Percentiles rank a stretch among this genome's conserved stretches.
Conservation (phyloP, 2,888 invertebrate genomes). For the Trilocha varians region DNA sequence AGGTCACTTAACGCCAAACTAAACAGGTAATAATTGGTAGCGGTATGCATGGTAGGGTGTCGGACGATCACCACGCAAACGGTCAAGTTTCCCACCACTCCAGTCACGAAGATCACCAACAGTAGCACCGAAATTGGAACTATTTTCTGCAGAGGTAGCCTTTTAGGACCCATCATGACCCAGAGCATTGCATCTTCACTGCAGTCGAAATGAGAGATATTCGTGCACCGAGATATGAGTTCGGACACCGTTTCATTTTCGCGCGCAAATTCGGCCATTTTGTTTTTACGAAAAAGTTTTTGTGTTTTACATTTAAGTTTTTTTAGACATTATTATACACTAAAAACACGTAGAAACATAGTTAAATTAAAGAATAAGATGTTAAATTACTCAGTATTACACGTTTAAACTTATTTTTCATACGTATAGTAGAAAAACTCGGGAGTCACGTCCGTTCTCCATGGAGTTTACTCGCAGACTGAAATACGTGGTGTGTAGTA, state of each 20-base stretch:
- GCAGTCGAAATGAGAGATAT: constrained; percentile 67
- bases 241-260: constrained; percentile 37
- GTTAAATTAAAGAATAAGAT: too few relatives aligned
- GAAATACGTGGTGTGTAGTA: too few relatives aligned
- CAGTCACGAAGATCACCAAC: constrained; percentile 84
- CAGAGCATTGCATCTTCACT: constrained; percentile 74
- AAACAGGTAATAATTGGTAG: constrained; percentile 94
- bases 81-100: constrained; percentile 86
- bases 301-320: not conserved
- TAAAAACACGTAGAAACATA: too few relatives aligned
- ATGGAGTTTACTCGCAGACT: too few relatives aligned
- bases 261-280: constrained; percentile 39
- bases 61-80: constrained; percentile 89
- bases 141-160: constrained; percentile 70
- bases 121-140: constrained; percentile 80
- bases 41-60: constrained; percentile 88
- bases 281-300: constrained; percentile 13
- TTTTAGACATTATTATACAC: too few relatives aligned
- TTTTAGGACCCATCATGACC: constrained; percentile 75
- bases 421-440: too few relatives aligned
- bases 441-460: too few relatives aligned
- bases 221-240: constrained; percentile 53
- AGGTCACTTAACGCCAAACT: constrained; percentile 91
- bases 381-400: too few relatives aligned
- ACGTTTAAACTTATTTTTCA: too few relatives aligned